These are phyloP conservation scores for Trachelipus rathkii DNA, from an alignment of 1,140 invertebrate species.

Conservation along the genomic window DNA sequence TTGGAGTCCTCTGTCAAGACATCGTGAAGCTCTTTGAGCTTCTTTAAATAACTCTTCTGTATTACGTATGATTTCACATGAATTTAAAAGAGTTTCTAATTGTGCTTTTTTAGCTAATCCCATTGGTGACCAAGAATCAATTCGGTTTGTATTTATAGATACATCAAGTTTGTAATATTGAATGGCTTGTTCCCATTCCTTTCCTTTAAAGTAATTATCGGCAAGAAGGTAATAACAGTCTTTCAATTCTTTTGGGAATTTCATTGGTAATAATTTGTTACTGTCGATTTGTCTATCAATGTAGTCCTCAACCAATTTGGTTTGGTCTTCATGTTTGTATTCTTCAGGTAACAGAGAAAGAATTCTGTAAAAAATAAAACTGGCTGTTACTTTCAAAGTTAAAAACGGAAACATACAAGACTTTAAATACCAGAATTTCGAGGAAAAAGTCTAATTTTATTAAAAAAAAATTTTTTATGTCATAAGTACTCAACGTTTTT, in stretches of 20 bases:
- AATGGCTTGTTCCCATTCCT: slow-evolving; percentile 65
- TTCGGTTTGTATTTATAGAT: slow-evolving; percentile 66
- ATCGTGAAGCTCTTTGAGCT: slow-evolving; percentile 65
- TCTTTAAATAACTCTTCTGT: slow-evolving; percentile 67
- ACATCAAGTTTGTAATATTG: slow-evolving; percentile 80
- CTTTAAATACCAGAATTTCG: too few relatives aligned
- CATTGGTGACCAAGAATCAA: slow-evolving; percentile 89
- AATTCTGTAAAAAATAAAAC: slow-evolving; percentile 28
- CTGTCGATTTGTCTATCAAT: slow-evolving; percentile 47
- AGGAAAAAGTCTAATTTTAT: too few relatives aligned
- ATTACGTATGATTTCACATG: slow-evolving; percentile 53
- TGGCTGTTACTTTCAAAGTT: neutral
- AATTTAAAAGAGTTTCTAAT: slow-evolving; percentile 77
- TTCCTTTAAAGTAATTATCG: slow-evolving; percentile 89
- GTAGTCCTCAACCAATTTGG: slow-evolving; percentile 47
- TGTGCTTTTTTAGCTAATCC: slow-evolving; percentile 73
- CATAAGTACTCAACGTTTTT: too few relatives aligned
- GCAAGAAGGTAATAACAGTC: slow-evolving; percentile 83
- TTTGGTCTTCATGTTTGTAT: slow-evolving; percentile 41
- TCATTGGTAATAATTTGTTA: slow-evolving; percentile 11
- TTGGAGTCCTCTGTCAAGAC: slow-evolving; percentile 71
- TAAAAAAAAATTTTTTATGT: too few relatives aligned
- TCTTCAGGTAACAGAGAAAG: slow-evolving; percentile 40
- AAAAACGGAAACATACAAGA: too few relatives aligned
- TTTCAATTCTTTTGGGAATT: slow-evolving; percentile 44